phyloP scores from a whole-genome alignment of 2,113 vertebrate species.

The Panthera tigris region DNA sequence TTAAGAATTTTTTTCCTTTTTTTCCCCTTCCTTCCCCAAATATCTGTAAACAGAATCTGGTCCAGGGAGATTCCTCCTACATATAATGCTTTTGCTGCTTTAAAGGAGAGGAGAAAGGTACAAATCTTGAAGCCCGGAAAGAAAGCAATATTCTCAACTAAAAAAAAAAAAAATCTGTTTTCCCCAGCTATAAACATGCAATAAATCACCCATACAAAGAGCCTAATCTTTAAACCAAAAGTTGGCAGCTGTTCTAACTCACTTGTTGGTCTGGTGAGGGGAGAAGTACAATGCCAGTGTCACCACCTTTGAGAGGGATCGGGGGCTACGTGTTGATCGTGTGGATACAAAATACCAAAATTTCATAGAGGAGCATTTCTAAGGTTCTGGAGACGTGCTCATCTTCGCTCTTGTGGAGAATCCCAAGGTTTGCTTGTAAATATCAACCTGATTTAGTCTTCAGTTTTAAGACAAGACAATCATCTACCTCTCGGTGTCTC shows the following conservation, averaged over 20 bases:
- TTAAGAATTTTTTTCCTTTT: constrained; percentile 47
- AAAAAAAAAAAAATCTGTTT: constrained; percentile 55
- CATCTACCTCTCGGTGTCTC: constrained; percentile 52
- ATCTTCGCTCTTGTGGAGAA: constrained; percentile 61
- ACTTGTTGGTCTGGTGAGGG: constrained; percentile 18
- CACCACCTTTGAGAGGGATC: constrained; percentile 66
- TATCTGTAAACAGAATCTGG: constrained; percentile 44
- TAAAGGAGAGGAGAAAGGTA: constrained; percentile 57
- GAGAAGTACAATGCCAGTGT: background rate
- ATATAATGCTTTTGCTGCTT: constrained; percentile 16
- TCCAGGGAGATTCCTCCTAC: constrained; percentile 45
- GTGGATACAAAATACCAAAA: background rate
- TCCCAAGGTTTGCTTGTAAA: constrained; percentile 71
- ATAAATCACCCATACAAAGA: constrained; percentile 68
- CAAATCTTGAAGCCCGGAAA: constrained; percentile 56
- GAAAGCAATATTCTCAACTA: constrained; percentile 71
- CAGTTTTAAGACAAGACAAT: constrained; percentile 53
- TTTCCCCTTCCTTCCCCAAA: background rate
- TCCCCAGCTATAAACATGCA: constrained; percentile 65
- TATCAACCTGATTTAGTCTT: constrained; percentile 30
- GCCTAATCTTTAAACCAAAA: constrained; percentile 42
- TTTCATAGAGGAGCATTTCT: constrained; percentile 63
- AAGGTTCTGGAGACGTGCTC: background rate
- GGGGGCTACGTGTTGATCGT: constrained; percentile 59
- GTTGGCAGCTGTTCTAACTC: constrained; percentile 63